Base-by-base conservation (phyloP, 92 coral and sea anemone genomes). In the Blastomussa wellsi region DNA sequence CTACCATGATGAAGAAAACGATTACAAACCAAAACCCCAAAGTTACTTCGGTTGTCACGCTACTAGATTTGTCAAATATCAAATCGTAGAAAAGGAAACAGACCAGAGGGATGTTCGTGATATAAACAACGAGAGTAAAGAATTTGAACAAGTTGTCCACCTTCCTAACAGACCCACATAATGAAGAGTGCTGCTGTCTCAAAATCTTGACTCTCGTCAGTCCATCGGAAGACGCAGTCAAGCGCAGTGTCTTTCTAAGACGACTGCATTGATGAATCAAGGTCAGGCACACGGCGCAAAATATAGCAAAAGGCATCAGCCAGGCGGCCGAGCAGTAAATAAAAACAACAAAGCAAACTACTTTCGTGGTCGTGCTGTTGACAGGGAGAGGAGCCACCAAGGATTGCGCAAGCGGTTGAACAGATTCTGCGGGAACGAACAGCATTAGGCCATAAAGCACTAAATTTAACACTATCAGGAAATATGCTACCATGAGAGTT, bases 161-260 rank as follows among this genome's bases (percentile, higher is more conserved):
- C 19, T 88, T 82, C 12, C 90, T 29, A 33, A 88, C 90, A 16
- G 90, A 80, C 28, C 85, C 88, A 76, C 90, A 88, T 31, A 88
- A 51, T 22, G 90, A 76, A 11, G 83, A 88, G 35, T 88, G 90
- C 20, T 88, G 90, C 60, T 83, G 82, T 39, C 90, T 64, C 19
- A 88, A 31, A 3, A 82, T 29, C 52, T 88, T 82, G 64, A 88
- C 49, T 26, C 74, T 82, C 15, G 69, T 66, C 33, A 82, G 11
- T 42, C 68, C 90, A 39, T 59, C 66, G 66, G 82, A 70, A 26
- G 88, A 72, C 24, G 85, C 87, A 17, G 90, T 88, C 77, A 81
- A 26, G 22, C 83, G 80, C 77, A 88, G 38, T 10, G 81, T 67
- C 55, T 88, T 74, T 24, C 85, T 82, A 5, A 88, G 76, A 5